Percentiles rank a stretch among this genome's conserved stretches.
These are phyloP conservation scores for Silurus lanzhouensis DNA, from an alignment of 2,797 vertebrate species.

Conservation along the genomic window DNA sequence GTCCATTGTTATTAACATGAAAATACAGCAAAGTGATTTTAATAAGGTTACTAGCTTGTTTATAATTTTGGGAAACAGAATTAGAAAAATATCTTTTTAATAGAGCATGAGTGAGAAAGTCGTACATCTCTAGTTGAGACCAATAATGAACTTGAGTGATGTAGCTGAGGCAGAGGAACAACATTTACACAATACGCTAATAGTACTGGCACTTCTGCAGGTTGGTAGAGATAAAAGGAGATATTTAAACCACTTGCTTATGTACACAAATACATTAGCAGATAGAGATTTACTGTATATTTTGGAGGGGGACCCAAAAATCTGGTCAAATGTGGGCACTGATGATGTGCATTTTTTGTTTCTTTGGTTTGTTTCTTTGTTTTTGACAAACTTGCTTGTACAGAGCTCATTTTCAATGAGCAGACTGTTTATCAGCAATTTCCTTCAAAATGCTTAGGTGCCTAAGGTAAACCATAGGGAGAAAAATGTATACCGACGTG, in stretches of 20 bases:
- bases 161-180: neutral
- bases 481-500: no score
- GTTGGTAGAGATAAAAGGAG: neutral
- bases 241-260: neutral
- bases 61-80: neutral
- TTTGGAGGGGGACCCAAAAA: no score
- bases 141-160: neutral
- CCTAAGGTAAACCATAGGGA: no score
- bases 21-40: neutral
- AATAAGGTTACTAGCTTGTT: neutral
- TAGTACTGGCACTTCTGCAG: neutral
- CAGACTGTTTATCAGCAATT: no score
- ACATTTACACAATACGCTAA: neutral
- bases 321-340: no score
- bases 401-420: no score
- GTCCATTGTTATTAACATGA: neutral
- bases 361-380: no score
- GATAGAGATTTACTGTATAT: neutral
- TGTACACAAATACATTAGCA: neutral
- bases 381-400: no score
- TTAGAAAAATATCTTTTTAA: neutral
- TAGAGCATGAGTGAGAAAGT: neutral
- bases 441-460: no score
- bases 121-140: neutral
- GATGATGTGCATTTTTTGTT: no score